Conservation (phyloP, 1,140 invertebrate species). For the Amphibalanus amphitrite region DNA sequence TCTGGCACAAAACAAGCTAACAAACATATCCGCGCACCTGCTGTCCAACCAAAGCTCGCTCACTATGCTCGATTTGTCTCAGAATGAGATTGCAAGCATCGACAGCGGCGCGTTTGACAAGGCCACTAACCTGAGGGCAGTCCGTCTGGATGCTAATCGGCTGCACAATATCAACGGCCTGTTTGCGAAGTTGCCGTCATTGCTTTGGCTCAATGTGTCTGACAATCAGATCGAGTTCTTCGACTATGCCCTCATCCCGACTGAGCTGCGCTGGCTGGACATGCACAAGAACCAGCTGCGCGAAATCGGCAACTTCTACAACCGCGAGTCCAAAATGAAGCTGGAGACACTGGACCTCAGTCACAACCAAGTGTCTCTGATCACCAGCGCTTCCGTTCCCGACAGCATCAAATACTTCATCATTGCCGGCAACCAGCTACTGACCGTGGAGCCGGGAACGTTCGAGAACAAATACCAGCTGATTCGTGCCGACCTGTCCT, state of each 20-base stretch:
- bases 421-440: constrained; percentile 64
- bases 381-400: constrained; percentile 41
- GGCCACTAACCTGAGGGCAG: constrained; percentile 60
- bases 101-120: constrained; percentile 50
- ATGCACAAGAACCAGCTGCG: constrained; percentile 72
- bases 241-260: constrained; percentile 69
- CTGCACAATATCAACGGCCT: constrained; percentile 65
- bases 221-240: constrained; percentile 79
- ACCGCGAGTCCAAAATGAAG: constrained; percentile 42
- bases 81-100: constrained; percentile 60
- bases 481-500: constrained; percentile 62
- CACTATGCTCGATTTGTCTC: constrained; percentile 71
- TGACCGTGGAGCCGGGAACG: constrained; percentile 44
- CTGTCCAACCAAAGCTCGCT: constrained; percentile 62
- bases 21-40: constrained; percentile 60
- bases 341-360: constrained; percentile 62
- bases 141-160: constrained; percentile 67
- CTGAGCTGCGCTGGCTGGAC: constrained; percentile 68
- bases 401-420: constrained; percentile 59
- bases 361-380: constrained; percentile 58
- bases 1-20: constrained; percentile 69
- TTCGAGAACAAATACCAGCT: constrained; percentile 67
- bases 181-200: constrained; percentile 58
- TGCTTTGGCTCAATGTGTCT: constrained; percentile 78
- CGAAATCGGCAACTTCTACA: constrained; percentile 63